A percentile compares a stretch with the other conserved stretches of the same genome.
Conservation (phyloP, 2,888 invertebrate species). For the Xestia rhomboidea region DNA sequence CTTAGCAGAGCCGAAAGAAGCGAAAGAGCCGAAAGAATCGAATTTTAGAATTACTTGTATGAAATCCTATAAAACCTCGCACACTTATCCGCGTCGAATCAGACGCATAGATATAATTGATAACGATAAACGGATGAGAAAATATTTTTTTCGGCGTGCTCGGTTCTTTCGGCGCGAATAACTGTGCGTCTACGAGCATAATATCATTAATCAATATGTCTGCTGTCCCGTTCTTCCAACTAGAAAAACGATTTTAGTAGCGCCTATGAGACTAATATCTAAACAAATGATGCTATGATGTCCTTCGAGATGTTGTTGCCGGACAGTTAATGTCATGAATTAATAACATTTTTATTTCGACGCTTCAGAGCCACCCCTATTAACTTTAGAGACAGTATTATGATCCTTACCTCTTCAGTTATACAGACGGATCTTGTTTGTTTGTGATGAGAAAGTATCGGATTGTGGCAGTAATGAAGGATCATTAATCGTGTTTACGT, state of each 20-base stretch:
- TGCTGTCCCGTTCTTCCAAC: neutral
- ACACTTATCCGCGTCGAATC: too few relatives aligned
- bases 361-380: conserved; percentile 42
- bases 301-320: conserved; percentile 22
- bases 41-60: too few relatives aligned
- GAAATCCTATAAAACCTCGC: too few relatives aligned
- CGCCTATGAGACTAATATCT: conserved; percentile 22
- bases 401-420: neutral
- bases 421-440: conserved; percentile 40
- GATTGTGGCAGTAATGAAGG: conserved; percentile 56
- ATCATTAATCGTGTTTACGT: conserved; percentile 62
- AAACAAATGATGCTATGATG: conserved; percentile 28
- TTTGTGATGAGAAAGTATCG: conserved; percentile 33
- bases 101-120: too few relatives aligned
- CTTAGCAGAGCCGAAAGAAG: too few relatives aligned
- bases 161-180: too few relatives aligned
- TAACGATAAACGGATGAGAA: too few relatives aligned
- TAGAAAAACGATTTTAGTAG: conserved; percentile 31
- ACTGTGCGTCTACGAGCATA: too few relatives aligned
- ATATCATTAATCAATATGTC: conserved; percentile 35
- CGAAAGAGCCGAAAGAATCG: too few relatives aligned
- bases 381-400: conserved; percentile 14
- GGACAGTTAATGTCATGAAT: conserved; percentile 43
- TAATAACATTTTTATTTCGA: conserved; percentile 62
- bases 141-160: too few relatives aligned